Evolutionary conservation across 1,140 invertebrate genomes (phyloP).

Genomic region (Popillia japonica): DNA sequence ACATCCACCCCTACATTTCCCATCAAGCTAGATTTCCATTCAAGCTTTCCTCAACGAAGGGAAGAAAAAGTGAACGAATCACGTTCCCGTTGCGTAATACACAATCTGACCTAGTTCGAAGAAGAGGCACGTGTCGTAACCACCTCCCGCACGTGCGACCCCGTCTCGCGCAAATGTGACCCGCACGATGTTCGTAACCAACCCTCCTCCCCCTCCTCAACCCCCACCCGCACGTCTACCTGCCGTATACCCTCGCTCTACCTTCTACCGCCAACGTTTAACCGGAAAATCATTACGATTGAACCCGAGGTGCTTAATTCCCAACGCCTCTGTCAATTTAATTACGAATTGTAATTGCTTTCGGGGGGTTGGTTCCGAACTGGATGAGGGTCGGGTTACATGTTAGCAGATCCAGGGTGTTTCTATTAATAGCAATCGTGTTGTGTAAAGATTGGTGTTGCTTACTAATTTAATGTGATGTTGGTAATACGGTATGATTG

Average conservation of each 20-base stretch:
- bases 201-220: no score
- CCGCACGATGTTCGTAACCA: background rate
- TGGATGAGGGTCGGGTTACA: background rate
- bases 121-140: background rate
- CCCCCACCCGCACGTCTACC: no score
- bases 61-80: no score
- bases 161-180: slow-evolving; percentile 3
- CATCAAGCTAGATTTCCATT: background rate
- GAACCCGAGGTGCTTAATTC: background rate
- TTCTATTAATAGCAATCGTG: no score
- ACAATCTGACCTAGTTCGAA: background rate
- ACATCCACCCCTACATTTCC: background rate
- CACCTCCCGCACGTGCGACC: background rate
- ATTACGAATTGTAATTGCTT: background rate
- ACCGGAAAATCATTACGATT: background rate
- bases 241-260: background rate
- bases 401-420: background rate
- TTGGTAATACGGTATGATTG: no score
- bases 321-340: background rate
- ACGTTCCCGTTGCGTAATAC: background rate
- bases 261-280: background rate
- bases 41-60: background rate
- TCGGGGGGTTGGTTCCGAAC: background rate
- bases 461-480: no score
- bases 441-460: no score